phyloP scores from a whole-genome alignment of 2,797 vertebrate species.

The Poecilia picta region DNA sequence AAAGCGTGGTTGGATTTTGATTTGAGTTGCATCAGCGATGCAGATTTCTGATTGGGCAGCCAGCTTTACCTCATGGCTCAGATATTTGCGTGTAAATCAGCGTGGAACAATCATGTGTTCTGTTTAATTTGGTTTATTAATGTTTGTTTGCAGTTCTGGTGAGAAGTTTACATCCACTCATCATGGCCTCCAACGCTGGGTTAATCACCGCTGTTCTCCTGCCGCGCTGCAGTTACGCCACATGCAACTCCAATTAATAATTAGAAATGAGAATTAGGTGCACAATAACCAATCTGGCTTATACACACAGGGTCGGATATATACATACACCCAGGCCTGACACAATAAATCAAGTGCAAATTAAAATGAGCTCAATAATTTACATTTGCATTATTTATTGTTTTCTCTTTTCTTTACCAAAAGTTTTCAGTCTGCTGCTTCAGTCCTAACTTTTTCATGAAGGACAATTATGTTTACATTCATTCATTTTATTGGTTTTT shows the following conservation, averaged over 20 bases:
- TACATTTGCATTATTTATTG: too few relatives aligned
- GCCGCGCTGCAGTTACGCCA: neutral
- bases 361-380: too few relatives aligned
- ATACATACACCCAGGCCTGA: neutral
- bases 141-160: constrained; percentile 42
- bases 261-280: neutral
- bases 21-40: constrained; percentile 74
- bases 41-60: constrained; percentile 60
- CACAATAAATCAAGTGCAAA: too few relatives aligned
- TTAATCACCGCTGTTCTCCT: neutral
- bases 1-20: constrained; percentile 72
- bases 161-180: neutral
- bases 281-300: neutral
- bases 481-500: too few relatives aligned
- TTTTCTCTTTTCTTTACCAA: too few relatives aligned
- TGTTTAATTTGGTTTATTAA: constrained; percentile 53
- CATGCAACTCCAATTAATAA: neutral
- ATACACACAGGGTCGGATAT: neutral
- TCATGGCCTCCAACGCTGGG: neutral
- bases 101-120: constrained; percentile 65
- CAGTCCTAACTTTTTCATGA: too few relatives aligned
- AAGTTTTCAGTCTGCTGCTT: too few relatives aligned
- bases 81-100: constrained; percentile 53
- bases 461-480: too few relatives aligned
- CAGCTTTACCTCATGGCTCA: constrained; percentile 72